Percentiles rank a stretch among this genome's conserved stretches.
Evolutionary conservation across 2,113 vertebrate genomes (phyloP).

Genomic region (Girardinichthys multiradiatus): DNA sequence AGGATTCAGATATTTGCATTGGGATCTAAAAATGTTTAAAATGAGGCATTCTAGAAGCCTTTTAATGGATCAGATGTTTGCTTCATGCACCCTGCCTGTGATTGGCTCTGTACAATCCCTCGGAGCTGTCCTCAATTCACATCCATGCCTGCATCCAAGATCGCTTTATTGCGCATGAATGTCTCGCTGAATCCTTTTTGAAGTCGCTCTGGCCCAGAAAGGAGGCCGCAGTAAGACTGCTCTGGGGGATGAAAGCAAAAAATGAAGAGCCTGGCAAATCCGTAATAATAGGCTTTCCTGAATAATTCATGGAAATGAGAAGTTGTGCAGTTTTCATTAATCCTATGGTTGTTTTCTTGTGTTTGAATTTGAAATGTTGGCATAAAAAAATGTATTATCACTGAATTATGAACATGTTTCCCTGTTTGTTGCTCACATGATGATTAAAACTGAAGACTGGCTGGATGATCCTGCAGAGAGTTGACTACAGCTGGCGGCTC

Average conservation of each 20-base stretch:
- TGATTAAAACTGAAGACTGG: background rate
- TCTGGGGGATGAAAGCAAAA: conserved; percentile 47
- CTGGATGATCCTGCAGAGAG: conserved; percentile 23
- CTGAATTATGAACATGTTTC: background rate
- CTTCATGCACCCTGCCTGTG: conserved; percentile 5
- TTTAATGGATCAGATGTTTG: conserved; percentile 12
- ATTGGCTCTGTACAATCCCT: conserved; percentile 18
- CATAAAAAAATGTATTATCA: background rate
- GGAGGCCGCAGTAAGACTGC: conserved; percentile 40
- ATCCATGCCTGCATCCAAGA: conserved; percentile 33
- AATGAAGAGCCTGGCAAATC: conserved; percentile 35
- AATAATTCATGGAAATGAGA: conserved; percentile 62
- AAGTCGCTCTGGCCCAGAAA: conserved; percentile 67
- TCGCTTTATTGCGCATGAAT: conserved; percentile 54
- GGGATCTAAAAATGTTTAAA: background rate
- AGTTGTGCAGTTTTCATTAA: conserved; percentile 33
- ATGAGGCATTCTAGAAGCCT: conserved; percentile 7
- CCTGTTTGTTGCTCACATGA: background rate
- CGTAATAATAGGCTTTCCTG: conserved; percentile 50
- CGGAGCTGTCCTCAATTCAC: conserved; percentile 12
- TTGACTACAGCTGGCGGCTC: conserved; percentile 12
- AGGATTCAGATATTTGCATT: conserved; percentile 8
- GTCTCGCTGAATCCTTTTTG: conserved; percentile 63
- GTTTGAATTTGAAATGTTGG: background rate
- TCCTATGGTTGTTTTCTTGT: background rate